A percentile compares a stretch with the other conserved stretches of the same genome.
These are phyloP conservation scores for Saguinus oedipus DNA, from an alignment of 2,797 vertebrate genomes.

Conservation along the genomic window DNA sequence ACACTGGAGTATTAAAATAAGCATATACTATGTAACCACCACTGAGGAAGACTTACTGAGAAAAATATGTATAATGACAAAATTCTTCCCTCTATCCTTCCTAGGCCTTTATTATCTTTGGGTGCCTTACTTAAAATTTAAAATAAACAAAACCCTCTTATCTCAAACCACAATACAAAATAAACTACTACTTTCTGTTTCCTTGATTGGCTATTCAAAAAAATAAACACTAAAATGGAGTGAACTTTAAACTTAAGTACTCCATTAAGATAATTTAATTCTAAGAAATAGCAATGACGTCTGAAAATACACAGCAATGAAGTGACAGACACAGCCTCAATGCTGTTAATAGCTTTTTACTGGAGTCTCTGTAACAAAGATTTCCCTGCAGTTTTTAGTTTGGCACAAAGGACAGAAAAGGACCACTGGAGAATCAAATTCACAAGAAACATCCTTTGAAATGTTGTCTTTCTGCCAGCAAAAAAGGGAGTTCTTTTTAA, in stretches of 20 bases:
- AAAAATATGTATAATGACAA: not conserved
- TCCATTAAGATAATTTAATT: constrained; percentile 57
- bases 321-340: not conserved
- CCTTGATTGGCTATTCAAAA: constrained; percentile 20
- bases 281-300: constrained; percentile 33
- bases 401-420: not conserved
- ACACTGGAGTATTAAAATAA: constrained; percentile 29
- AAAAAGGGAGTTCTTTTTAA: not conserved
- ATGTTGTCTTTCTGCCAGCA: not conserved
- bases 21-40: not conserved
- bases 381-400: constrained; percentile 42
- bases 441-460: constrained; percentile 31
- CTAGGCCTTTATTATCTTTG: not conserved
- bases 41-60: not conserved
- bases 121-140: not conserved
- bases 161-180: not conserved
- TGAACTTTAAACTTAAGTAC: constrained; percentile 51
- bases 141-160: not conserved
- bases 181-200: not conserved
- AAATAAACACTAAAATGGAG: constrained; percentile 46
- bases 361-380: constrained; percentile 48
- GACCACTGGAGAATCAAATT: not conserved
- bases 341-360: constrained; percentile 47
- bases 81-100: not conserved
- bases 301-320: constrained; percentile 60